Evolutionary conservation across 1,140 invertebrate species (phyloP).

Genomic region (Drosophila miranda): DNA sequence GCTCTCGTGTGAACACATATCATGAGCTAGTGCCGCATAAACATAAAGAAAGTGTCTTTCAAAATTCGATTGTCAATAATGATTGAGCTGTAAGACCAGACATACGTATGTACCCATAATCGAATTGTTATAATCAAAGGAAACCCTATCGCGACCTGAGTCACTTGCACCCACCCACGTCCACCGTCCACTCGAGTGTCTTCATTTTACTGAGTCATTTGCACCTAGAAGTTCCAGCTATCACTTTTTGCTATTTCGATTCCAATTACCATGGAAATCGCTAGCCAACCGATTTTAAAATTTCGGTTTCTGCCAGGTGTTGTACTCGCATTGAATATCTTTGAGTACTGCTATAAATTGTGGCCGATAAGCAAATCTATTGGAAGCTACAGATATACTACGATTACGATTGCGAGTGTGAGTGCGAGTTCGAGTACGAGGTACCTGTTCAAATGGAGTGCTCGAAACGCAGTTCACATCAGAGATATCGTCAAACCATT

Average conservation of each 20-base stretch:
- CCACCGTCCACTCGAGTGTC: neutral
- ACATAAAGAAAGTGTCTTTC: no score
- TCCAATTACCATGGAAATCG: slow-evolving; percentile 17
- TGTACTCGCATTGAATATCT: neutral
- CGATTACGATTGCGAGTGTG: no score
- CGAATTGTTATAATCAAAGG: slow-evolving; percentile 7
- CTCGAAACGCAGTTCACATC: neutral
- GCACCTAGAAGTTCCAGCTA: slow-evolving; percentile 10
- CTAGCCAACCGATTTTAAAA: slow-evolving; percentile 22
- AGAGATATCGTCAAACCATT: slow-evolving; percentile 7
- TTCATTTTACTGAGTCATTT: slow-evolving; percentile 20
- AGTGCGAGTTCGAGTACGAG: neutral
- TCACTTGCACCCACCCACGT: slow-evolving; percentile 14
- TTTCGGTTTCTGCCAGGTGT: slow-evolving; percentile 20
- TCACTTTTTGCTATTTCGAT: slow-evolving; percentile 1
- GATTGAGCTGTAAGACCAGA: slow-evolving; percentile 15
- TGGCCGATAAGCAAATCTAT: slow-evolving; percentile 22
- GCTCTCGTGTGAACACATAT: no score
- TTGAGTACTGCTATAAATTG: slow-evolving; percentile 18
- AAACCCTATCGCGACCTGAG: slow-evolving; percentile 18
- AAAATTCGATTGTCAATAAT: neutral
- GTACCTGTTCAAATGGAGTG: neutral
- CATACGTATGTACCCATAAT: neutral
- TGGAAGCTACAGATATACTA: neutral
- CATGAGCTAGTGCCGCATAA: no score